These are phyloP conservation scores for Ecliptopera silaceata DNA, from an alignment of 2,888 invertebrate species.

Conservation along the genomic window DNA sequence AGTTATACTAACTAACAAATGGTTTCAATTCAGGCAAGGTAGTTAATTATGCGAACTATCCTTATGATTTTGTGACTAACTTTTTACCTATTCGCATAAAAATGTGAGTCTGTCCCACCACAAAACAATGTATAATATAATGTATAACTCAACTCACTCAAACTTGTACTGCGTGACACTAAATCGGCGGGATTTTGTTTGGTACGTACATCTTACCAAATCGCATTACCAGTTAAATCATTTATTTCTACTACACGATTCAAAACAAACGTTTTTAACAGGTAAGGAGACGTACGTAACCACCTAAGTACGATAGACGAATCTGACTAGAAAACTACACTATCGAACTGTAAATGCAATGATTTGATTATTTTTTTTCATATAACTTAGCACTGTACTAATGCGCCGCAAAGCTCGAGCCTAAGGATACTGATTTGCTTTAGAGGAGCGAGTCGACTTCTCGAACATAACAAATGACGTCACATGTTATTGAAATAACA, in stretches of 20 bases:
- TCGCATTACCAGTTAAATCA: not conserved
- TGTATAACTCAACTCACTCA: not conserved
- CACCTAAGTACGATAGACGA: not conserved
- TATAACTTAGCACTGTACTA: not conserved
- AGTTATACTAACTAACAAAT: not conserved
- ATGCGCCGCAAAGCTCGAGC: not conserved
- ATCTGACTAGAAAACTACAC: not conserved
- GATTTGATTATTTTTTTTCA: not conserved
- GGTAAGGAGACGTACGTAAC: not conserved
- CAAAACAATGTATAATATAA: not conserved
- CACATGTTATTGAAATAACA: not conserved
- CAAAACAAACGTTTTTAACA: not conserved
- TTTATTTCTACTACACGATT: not conserved
- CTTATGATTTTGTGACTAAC: not conserved
- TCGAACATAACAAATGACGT: not conserved
- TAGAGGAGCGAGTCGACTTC: too few relatives aligned
- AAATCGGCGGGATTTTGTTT: not conserved
- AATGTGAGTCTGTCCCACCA: not conserved
- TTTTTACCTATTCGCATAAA: not conserved
- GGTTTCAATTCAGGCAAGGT: not conserved
- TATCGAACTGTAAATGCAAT: not conserved
- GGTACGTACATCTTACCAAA: not conserved
- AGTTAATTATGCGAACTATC: not conserved
- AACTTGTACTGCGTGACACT: not conserved
- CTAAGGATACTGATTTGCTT: not conserved